Conservation (phyloP, 92 coral and sea anemone genomes). For the Hydrozoanthus gracilis region DNA sequence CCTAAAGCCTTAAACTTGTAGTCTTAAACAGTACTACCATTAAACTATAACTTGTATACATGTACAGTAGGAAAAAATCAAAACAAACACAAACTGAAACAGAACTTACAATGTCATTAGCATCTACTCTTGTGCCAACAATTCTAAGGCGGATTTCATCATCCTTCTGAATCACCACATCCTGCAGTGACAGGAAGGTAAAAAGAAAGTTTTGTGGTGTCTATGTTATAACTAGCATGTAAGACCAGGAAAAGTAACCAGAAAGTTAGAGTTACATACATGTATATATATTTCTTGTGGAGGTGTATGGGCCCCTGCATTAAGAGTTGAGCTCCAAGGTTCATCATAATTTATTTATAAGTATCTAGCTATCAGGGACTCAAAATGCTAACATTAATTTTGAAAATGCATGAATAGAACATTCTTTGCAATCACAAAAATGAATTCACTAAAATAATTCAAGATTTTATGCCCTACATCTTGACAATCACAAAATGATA, state of each 20-base stretch:
- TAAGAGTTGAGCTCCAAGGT: background rate
- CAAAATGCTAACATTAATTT: background rate
- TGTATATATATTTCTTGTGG: background rate
- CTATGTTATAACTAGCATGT: background rate
- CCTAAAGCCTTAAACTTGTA: background rate
- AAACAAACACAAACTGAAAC: background rate
- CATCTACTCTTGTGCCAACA: constrained; percentile 99
- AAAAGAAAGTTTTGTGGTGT: background rate
- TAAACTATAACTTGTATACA: background rate
- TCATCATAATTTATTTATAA: background rate
- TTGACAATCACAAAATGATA: background rate
- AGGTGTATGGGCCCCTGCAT: background rate
- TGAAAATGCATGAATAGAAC: background rate
- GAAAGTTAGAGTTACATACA: background rate
- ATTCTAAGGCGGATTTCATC: constrained; percentile 95
- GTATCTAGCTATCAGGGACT: background rate
- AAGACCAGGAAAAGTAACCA: background rate
- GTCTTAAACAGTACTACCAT: background rate
- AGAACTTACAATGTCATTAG: constrained; percentile 94
- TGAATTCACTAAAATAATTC: background rate
- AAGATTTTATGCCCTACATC: background rate
- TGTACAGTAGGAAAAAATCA: background rate
- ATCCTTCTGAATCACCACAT: constrained; percentile 93
- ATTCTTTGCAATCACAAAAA: background rate
- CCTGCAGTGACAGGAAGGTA: constrained; percentile 53